These are phyloP conservation scores for Corythaeola cristata DNA, from an alignment of 2,113 vertebrate species.

Conservation along the genomic window DNA sequence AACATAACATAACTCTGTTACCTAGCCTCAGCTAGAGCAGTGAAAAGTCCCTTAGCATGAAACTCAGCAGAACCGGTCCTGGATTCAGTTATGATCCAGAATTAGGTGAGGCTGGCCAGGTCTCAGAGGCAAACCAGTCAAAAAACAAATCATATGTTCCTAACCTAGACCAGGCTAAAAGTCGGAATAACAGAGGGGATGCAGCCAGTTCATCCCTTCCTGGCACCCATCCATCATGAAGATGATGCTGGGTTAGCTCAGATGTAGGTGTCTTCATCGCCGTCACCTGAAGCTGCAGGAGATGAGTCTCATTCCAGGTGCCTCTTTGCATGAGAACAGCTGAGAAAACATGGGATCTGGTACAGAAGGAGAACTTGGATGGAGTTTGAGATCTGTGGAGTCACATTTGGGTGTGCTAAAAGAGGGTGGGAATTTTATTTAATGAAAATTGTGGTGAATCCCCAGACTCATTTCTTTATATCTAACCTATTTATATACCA, in stretches of 20 bases:
- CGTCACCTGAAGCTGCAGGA: not conserved
- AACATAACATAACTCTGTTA: not conserved
- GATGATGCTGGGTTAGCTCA: not conserved
- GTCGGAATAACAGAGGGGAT: not conserved
- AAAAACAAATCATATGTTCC: not conserved
- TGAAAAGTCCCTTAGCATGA: not conserved
- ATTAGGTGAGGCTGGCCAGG: not conserved
- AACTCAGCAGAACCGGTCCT: not conserved
- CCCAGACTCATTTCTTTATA: not conserved
- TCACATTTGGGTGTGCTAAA: not conserved
- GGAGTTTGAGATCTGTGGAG: not conserved
- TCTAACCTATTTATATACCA: not conserved
- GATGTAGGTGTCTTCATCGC: not conserved
- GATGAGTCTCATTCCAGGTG: not conserved
- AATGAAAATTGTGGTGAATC: not conserved
- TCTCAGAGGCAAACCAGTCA: not conserved
- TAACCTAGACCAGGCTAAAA: not conserved
- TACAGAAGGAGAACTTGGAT: not conserved
- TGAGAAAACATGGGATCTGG: not conserved
- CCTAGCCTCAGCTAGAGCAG: not conserved
- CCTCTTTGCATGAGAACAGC: not conserved
- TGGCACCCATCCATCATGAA: not conserved
- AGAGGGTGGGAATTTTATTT: not conserved
- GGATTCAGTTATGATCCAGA: not conserved
- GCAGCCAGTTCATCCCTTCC: not conserved